A percentile compares a stretch with the other conserved stretches of the same genome.
Conservation (phyloP, 2,888 invertebrate genomes). For the Rhabditoides inermis region DNA sequence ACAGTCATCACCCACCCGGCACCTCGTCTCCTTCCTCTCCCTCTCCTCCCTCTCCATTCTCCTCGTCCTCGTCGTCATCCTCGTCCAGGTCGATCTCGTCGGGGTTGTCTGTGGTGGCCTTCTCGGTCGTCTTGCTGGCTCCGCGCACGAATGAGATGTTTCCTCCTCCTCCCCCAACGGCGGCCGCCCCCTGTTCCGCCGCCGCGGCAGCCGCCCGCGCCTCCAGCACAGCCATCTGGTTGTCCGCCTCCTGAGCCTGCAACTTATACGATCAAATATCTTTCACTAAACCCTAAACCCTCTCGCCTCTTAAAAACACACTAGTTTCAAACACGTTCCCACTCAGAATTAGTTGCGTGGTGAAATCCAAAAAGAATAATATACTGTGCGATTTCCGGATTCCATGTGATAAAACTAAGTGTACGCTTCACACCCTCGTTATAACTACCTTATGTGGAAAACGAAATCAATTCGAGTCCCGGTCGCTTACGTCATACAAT, state of each 20-base stretch:
- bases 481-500: too few relatives aligned
- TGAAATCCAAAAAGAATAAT: too few relatives aligned
- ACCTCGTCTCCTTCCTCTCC: conserved; percentile 7
- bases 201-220: not conserved
- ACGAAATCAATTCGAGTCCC: too few relatives aligned
- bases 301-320: too few relatives aligned
- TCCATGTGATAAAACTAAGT: too few relatives aligned
- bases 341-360: too few relatives aligned
- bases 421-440: too few relatives aligned
- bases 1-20: not conserved
- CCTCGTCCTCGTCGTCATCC: conserved; percentile 48
- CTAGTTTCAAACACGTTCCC: too few relatives aligned
- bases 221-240: not conserved
- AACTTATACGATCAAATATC: conserved; percentile 11
- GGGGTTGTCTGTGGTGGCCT: conserved; percentile 53
- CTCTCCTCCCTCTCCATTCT: conserved; percentile 47
- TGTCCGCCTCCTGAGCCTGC: not conserved
- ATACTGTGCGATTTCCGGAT: too few relatives aligned
- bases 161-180: conserved; percentile 11
- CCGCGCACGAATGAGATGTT: conserved; percentile 65
- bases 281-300: too few relatives aligned
- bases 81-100: conserved; percentile 55
- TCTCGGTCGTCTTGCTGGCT: conserved; percentile 44
- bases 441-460: too few relatives aligned
- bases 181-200: conserved; percentile 6